Evolutionary conservation across 2,888 invertebrate species (phyloP), one percentile per base, ranked within the genome.

Genomic region (Coenonympha glycerion): DNA sequence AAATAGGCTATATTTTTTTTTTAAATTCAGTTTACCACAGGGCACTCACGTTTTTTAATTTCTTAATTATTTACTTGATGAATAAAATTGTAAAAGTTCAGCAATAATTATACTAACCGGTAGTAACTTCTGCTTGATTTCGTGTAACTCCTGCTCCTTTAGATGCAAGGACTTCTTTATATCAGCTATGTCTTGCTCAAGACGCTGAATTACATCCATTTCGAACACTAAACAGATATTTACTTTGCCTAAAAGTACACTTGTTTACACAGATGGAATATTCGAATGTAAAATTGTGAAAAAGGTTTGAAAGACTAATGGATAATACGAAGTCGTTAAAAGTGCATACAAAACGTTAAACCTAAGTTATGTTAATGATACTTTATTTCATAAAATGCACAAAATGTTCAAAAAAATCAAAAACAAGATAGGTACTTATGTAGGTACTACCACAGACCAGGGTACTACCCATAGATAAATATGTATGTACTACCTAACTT

Each of bases 131-230:
- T 66, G 73, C 65, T 82, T 84, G 15, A 89, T 56, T 45, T 67
- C 61, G n/a, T 67, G 66, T 18, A 90, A 68, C 69, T 87, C 73
- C 37, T 72, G 64, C 64, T 91, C 90, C 62, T 90, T 91, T 40
- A 71, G 71, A 1, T 63, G 63, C 48, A 91, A 71, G 45, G 68
- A 60, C 57, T 70, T 73, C 52, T 86, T 87, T 33, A 91, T 71
- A 28, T 73, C 70, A 0, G 63, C 60, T 34, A 91, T 89, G 79
- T 91, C 90, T 33, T 72, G 63, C 59, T 87, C 81, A 54, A 89
- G 60, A 40, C 26, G 54, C 28, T 55, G 55, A 55, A 82, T 64
- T 21, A 63, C 60, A 36, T 82, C 76, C 82, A 83, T 82, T 28
- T 11, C 45, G 13, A 34, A n/a, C 39, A 39, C 22, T 24, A 24